Conservation (phyloP, 2,113 vertebrate genomes). For the Aptenodytes forsteri region DNA sequence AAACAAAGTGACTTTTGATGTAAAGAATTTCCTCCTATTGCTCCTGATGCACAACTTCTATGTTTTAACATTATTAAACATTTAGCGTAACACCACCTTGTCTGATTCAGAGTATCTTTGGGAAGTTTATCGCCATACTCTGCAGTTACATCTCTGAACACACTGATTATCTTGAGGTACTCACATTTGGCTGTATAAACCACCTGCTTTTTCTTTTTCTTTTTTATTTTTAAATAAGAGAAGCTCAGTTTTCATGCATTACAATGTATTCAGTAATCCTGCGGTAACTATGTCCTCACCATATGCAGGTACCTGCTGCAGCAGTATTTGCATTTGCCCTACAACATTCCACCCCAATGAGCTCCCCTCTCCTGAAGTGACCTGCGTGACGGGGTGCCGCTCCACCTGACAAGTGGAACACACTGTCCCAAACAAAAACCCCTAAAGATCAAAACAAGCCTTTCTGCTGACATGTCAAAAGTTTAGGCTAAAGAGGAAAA, state of each 20-base stretch:
- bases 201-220: fast-evolving
- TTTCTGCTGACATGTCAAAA: constrained; percentile 51
- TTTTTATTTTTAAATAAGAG: not conserved
- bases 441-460: constrained; percentile 25
- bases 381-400: not conserved
- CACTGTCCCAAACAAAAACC: not conserved
- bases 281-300: not conserved
- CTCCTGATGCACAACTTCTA: not conserved
- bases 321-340: not conserved
- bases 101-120: not conserved
- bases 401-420: constrained; percentile 20
- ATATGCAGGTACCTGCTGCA: not conserved
- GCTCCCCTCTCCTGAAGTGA: not conserved
- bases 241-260: not conserved
- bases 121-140: not conserved
- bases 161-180: not conserved
- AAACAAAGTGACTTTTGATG: not conserved
- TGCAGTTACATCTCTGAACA: not conserved
- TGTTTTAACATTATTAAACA: not conserved
- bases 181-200: not conserved
- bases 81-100: not conserved
- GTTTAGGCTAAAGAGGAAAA: constrained; percentile 52
- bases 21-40: not conserved
- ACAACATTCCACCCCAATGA: not conserved
- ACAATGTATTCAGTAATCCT: not conserved